Percentiles rank a stretch among this genome's conserved stretches.
These are phyloP conservation scores for Diabrotica balteata DNA, from an alignment of 2,888 invertebrate species.

Conservation along the genomic window DNA sequence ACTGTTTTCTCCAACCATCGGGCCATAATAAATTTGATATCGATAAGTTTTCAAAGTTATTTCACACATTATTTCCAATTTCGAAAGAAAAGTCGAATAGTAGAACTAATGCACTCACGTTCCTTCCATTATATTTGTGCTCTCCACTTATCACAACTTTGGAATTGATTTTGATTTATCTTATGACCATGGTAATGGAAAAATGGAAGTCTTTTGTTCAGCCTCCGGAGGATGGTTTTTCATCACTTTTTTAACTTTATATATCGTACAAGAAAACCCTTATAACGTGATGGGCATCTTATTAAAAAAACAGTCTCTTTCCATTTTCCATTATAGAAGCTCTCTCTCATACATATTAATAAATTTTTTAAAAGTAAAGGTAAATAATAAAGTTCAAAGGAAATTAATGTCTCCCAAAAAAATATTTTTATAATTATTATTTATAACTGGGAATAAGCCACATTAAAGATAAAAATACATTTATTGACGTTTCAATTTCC, in stretches of 20 bases:
- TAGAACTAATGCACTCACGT: slow-evolving; percentile 23
- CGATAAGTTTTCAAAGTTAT: background rate
- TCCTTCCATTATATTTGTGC: slow-evolving; percentile 17
- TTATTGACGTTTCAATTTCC: too few species aligned
- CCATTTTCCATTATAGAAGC: background rate
- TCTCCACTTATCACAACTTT: slow-evolving; percentile 13
- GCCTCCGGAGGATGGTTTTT: background rate
- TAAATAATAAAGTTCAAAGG: too few species aligned
- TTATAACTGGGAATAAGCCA: too few species aligned
- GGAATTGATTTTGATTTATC: slow-evolving; percentile 21
- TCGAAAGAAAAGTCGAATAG: slow-evolving; percentile 6
- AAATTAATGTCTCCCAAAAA: too few species aligned
- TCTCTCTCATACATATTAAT: too few species aligned
- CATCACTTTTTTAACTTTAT: slow-evolving; percentile 2
- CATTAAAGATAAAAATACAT: too few species aligned
- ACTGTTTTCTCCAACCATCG: too few species aligned
- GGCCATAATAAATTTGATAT: background rate
- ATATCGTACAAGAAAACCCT: background rate
- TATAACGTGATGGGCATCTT: slow-evolving; percentile 5
- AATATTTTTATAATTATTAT: too few species aligned
- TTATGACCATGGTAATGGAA: slow-evolving; percentile 14
- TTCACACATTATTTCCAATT: background rate
- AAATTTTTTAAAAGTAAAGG: too few species aligned
- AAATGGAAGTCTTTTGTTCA: slow-evolving; percentile 13
- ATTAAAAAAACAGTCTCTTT: slow-evolving; percentile 3